A percentile compares a stretch with the other conserved stretches of the same genome.
Evolutionary conservation across 2,797 vertebrate species (phyloP).

Genomic region (Pangasius larnaudii): DNA sequence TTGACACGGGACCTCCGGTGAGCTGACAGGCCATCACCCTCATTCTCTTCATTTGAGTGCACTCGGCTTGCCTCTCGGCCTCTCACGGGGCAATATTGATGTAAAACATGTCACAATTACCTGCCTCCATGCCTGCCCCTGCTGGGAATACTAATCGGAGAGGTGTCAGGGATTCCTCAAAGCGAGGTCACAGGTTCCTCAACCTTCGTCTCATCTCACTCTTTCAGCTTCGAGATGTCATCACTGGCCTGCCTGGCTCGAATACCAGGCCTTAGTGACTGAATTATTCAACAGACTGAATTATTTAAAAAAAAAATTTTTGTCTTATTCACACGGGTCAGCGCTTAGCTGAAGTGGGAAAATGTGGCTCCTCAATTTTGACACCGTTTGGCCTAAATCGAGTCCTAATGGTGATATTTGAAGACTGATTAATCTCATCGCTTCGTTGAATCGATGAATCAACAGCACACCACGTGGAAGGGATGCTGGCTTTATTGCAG

Average conservation of each 20-base stretch:
- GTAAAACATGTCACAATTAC: constrained; percentile 77
- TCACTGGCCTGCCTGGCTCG: constrained; percentile 37
- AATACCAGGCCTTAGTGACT: constrained; percentile 57
- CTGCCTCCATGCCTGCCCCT: constrained; percentile 62
- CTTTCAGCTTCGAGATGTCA: constrained; percentile 46
- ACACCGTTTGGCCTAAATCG: constrained; percentile 50
- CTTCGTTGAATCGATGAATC: constrained; percentile 56
- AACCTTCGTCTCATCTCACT: constrained; percentile 48
- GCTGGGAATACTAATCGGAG: constrained; percentile 69
- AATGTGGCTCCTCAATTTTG: constrained; percentile 36
- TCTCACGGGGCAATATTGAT: constrained; percentile 65
- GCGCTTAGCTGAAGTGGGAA: constrained; percentile 53
- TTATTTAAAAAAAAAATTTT: constrained; percentile 7
- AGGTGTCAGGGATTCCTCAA: constrained; percentile 55
- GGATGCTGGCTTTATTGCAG: not conserved
- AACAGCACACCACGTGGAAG: not conserved
- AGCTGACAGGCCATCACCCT: constrained; percentile 14
- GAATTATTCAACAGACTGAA: constrained; percentile 71
- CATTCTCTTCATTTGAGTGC: constrained; percentile 46
- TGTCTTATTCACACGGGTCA: constrained; percentile 61
- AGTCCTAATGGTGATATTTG: constrained; percentile 54
- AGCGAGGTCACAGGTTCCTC: constrained; percentile 67
- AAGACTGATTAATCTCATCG: constrained; percentile 62
- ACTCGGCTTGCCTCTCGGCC: constrained; percentile 48
- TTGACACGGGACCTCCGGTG: constrained; percentile 29